A percentile compares a stretch with the other conserved stretches of the same genome.
phyloP scores from a whole-genome alignment of 2,113 vertebrate species.

The Promerops cafer region DNA sequence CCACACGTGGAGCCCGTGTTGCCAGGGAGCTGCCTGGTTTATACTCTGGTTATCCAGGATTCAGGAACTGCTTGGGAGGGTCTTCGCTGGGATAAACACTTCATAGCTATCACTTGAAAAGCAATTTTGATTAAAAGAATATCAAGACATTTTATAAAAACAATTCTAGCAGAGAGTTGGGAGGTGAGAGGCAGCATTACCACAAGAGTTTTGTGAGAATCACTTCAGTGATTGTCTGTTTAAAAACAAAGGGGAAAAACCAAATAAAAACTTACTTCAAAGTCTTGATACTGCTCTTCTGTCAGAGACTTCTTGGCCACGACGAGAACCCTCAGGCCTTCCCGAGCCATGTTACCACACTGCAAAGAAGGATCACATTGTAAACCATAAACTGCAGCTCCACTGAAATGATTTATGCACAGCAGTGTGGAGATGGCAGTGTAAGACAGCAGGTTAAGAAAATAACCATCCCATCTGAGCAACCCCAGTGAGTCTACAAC shows the following conservation, averaged over 20 bases:
- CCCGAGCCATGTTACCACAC: conserved; percentile 98
- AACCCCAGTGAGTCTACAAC: background rate
- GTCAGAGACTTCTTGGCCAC: conserved; percentile 96
- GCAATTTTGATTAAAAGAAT: background rate
- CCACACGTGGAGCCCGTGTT: fast-evolving
- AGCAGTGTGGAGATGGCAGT: background rate
- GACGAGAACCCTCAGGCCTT: conserved; percentile 91
- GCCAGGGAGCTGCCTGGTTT: background rate
- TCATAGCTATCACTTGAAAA: background rate
- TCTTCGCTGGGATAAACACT: background rate
- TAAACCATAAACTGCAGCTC: background rate
- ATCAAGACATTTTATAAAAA: background rate
- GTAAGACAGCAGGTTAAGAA: conserved; percentile 9
- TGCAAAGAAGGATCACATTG: conserved; percentile 51
- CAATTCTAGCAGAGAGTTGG: background rate
- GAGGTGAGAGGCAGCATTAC: background rate
- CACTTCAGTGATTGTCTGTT: background rate
- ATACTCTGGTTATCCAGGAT: background rate
- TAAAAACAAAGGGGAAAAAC: background rate
- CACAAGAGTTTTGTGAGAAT: background rate
- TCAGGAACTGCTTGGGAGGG: background rate
- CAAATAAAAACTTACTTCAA: conserved; percentile 80
- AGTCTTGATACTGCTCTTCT: conserved; percentile 96
- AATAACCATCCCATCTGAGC: background rate
- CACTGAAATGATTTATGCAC: background rate